Percentiles rank a stretch among this genome's conserved stretches.
Evolutionary conservation across 1,140 invertebrate genomes (phyloP).

Genomic region (Chionoecetes opilio): DNA sequence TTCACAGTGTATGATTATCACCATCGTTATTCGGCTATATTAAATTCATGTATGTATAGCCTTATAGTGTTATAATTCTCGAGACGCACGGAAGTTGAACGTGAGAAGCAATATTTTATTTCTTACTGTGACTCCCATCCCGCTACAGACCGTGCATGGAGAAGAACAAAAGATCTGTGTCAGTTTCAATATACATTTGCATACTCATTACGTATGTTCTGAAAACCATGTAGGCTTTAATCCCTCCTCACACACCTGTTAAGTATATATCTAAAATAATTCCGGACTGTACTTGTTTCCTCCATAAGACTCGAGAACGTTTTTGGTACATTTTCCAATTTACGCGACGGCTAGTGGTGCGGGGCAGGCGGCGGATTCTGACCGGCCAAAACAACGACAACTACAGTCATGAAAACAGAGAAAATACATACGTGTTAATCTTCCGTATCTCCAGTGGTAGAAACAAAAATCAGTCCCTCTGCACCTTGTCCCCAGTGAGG

Average conservation of each 20-base stretch:
- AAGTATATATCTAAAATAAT: neutral
- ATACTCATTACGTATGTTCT: neutral
- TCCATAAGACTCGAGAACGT: constrained; percentile 34
- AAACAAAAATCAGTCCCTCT: neutral
- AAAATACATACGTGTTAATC: constrained; percentile 5
- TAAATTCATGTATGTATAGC: neutral
- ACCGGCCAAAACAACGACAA: neutral
- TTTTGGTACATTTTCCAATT: constrained; percentile 65
- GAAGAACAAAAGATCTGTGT: too few relatives aligned
- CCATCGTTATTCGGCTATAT: neutral
- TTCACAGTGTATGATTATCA: neutral
- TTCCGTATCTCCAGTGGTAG: neutral
- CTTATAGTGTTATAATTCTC: neutral
- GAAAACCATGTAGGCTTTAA: neutral
- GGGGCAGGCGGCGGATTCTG: neutral
- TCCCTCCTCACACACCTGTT: neutral
- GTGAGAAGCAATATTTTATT: too few relatives aligned
- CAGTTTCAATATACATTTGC: neutral
- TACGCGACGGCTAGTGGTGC: neutral
- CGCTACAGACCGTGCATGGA: too few relatives aligned
- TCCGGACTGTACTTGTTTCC: neutral
- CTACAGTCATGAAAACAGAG: neutral
- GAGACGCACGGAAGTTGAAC: too few relatives aligned
- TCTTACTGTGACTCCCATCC: neutral
- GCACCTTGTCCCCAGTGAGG: neutral